Evolutionary conservation across 2,113 vertebrate genomes (phyloP), one percentile per base, ranked within the genome.

Genomic region (Fregata magnificens): DNA sequence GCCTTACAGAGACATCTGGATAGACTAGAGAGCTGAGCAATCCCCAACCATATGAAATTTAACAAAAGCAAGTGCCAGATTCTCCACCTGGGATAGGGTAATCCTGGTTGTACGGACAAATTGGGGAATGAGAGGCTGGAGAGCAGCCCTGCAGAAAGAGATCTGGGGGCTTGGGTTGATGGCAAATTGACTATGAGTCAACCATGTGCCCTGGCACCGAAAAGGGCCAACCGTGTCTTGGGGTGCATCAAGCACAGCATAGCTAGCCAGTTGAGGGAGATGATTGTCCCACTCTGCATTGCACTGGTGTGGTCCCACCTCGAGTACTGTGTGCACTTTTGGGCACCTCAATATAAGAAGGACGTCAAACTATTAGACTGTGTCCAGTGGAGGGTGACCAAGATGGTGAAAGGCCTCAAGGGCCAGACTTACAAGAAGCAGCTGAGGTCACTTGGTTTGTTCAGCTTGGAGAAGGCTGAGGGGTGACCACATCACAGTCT

Each of bases 401-500:
- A 42, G 26, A 26, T 14, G 11, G 13, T 21, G 17, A 26, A 69
- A 69, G 7, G 4, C 21, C 62, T 59, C 2, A 0, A 36, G 44
- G 26, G 7, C 31, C 15, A 77, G 36, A 52, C 8, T 50, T n/a
- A 50, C 0, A 2, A 59, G 16, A 13, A 67, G 16, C 0, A 0
- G 6, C 16, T 69, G 53, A 77, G 20, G 53, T 36, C 16, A 50
- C 6, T 56, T 66, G n/a, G 13, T 11, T 78, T 50, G 13, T 21
- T 31, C 72, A 44, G 7, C 36, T 16, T 69, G 44, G 36, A 67
- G 31, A 47, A 63, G 26, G 18, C 5, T 55, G 49, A 73, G 8
- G 28, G 11, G 7, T 63, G 47, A 25, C 26, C 26, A 63, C 26
- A 21, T 52, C 2, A 2, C 56, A 80, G 31, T 6, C n/a, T 81